phyloP scores from a whole-genome alignment of 2,888 invertebrate genomes.

The Agrochola lota region DNA sequence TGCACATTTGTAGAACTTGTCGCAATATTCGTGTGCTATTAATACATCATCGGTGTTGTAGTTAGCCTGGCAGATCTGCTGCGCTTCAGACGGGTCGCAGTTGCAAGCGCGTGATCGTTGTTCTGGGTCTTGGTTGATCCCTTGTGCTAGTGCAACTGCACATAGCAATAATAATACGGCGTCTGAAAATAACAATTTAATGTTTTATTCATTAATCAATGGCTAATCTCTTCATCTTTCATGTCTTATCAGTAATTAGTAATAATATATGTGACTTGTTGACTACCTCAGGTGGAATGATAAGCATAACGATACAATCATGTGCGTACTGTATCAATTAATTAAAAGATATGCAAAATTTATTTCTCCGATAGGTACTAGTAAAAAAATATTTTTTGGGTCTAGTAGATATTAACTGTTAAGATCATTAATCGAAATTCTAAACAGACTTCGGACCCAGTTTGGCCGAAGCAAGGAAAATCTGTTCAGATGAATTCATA shows the following conservation, averaged over 20 bases:
- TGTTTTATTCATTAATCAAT: constrained; percentile 10
- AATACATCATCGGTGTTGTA: constrained; percentile 47
- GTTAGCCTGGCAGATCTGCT: constrained; percentile 53
- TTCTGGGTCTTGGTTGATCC: constrained; percentile 66
- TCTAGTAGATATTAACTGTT: neutral
- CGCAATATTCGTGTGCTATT: constrained; percentile 71
- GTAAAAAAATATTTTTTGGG: neutral
- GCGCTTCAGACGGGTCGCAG: constrained; percentile 57
- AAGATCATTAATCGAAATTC: constrained; percentile 9
- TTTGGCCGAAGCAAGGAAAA: no score
- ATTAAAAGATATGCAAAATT: constrained; percentile 11
- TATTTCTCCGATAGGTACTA: neutral
- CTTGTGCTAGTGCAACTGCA: constrained; percentile 74
- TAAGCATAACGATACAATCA: constrained; percentile 32
- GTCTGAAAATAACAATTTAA: constrained; percentile 70
- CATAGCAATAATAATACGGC: constrained; percentile 75
- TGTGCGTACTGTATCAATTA: constrained; percentile 13
- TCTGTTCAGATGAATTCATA: no score
- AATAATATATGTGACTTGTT: neutral
- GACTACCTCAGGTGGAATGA: constrained; percentile 25
- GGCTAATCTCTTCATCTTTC: constrained; percentile 11
- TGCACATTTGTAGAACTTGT: constrained; percentile 71
- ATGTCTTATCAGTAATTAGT: constrained; percentile 34
- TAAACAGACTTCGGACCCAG: neutral
- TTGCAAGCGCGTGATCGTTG: constrained; percentile 66